A percentile compares a stretch with the other conserved stretches of the same genome.
phyloP scores from a whole-genome alignment of 2,888 invertebrate genomes.

The Tenodera sinensis region DNA sequence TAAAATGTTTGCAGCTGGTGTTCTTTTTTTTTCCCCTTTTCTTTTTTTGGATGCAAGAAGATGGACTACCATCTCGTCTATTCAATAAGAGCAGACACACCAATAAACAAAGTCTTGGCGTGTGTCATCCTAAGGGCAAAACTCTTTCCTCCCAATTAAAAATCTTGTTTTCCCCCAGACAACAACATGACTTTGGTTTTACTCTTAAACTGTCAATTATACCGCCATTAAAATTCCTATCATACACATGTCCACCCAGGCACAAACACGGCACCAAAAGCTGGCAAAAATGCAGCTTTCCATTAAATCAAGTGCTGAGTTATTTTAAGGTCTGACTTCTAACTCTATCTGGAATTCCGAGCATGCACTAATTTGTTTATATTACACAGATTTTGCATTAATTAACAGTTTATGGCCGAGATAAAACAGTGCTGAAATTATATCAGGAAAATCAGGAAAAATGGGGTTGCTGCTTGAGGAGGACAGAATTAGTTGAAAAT shows the following conservation, averaged over 20 bases:
- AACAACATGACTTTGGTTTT: background rate
- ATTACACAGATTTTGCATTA: background rate
- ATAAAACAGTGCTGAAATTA: no score
- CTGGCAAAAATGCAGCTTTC: background rate
- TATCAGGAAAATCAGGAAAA: no score
- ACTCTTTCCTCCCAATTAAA: background rate
- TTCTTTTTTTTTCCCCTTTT: background rate
- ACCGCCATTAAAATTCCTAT: background rate
- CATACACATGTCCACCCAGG: background rate
- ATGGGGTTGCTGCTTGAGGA: no score
- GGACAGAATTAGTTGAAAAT: no score
- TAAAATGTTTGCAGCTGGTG: background rate
- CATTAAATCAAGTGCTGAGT: background rate
- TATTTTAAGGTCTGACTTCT: background rate
- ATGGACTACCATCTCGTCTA: background rate
- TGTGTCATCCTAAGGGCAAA: background rate
- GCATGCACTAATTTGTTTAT: background rate
- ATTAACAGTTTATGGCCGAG: no score
- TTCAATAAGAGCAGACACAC: background rate
- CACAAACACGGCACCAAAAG: background rate
- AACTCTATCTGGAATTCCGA: background rate
- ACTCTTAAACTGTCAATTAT: background rate
- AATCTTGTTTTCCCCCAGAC: background rate
- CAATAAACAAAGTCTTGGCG: background rate
- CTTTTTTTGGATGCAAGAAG: background rate